Percentiles rank a stretch among this genome's conserved stretches.
Evolutionary conservation across 2,888 invertebrate species (phyloP).

Genomic region (Autographa pulchrina): DNA sequence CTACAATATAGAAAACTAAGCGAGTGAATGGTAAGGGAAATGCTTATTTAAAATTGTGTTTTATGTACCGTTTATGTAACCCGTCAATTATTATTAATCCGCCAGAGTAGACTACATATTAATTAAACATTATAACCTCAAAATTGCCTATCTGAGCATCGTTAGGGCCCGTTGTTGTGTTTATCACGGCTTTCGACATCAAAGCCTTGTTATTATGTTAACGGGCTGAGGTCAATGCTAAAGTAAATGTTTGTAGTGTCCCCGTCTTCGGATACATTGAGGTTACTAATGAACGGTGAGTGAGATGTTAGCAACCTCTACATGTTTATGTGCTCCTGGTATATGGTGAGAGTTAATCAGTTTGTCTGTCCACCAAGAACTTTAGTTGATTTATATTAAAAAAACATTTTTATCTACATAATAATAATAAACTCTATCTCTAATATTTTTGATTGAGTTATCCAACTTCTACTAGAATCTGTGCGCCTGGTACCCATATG

Average conservation of each 20-base stretch:
- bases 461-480: too few relatives aligned
- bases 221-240: conserved; percentile 53
- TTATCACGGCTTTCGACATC: conserved; percentile 54
- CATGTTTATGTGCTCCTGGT: conserved; percentile 22
- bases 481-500: too few relatives aligned
- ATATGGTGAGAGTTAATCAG: background rate
- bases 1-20: too few relatives aligned
- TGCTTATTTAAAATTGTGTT: too few relatives aligned
- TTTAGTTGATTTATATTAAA: too few relatives aligned
- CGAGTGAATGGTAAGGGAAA: too few relatives aligned
- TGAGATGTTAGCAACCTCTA: conserved; percentile 35
- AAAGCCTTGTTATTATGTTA: conserved; percentile 60
- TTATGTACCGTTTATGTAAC: too few relatives aligned
- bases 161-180: conserved; percentile 43
- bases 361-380: background rate
- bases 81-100: conserved; percentile 36
- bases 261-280: conserved; percentile 48
- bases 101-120: conserved; percentile 42
- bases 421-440: too few relatives aligned
- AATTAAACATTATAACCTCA: conserved; percentile 46
- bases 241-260: conserved; percentile 54
- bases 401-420: too few relatives aligned
- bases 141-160: conserved; percentile 49
- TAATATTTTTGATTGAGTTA: too few relatives aligned
- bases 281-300: conserved; percentile 55